Conservation (phyloP, 2,113 vertebrate genomes). For the Tyto alba region DNA sequence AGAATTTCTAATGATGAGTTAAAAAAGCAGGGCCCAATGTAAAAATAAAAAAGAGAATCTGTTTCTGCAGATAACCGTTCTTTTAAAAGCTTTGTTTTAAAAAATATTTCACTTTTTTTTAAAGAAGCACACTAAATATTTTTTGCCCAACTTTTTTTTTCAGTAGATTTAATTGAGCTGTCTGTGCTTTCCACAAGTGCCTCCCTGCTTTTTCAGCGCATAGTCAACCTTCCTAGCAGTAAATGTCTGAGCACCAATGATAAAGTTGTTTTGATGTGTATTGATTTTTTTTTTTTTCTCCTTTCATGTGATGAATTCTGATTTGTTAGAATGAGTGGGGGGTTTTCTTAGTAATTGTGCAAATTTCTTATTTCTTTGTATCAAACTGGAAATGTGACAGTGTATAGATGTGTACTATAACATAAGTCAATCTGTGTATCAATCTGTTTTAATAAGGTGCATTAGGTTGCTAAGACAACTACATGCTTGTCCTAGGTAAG, state of each 20-base stretch:
- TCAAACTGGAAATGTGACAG: neutral
- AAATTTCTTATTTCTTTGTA: neutral
- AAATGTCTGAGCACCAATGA: neutral
- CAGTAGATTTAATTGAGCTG: neutral
- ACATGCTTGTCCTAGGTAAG: neutral
- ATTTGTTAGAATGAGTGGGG: neutral
- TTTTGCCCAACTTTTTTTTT: neutral
- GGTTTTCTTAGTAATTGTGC: neutral
- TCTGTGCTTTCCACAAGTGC: neutral
- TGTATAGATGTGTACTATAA: neutral
- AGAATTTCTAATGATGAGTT: neutral
- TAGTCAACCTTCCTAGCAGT: neutral
- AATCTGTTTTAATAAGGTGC: neutral
- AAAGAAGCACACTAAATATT: neutral
- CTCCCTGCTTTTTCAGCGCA: neutral
- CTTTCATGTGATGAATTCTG: neutral
- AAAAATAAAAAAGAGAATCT: neutral
- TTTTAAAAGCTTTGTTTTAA: neutral
- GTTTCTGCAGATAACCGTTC: neutral
- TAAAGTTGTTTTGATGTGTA: neutral
- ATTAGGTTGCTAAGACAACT: neutral
- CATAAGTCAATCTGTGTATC: neutral
- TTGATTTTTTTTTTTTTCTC: too few species aligned
- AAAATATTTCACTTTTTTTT: neutral
- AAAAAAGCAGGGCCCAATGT: neutral